Base-by-base conservation (phyloP, 2,797 vertebrate genomes). In the Dendrocincla tyrannina region DNA sequence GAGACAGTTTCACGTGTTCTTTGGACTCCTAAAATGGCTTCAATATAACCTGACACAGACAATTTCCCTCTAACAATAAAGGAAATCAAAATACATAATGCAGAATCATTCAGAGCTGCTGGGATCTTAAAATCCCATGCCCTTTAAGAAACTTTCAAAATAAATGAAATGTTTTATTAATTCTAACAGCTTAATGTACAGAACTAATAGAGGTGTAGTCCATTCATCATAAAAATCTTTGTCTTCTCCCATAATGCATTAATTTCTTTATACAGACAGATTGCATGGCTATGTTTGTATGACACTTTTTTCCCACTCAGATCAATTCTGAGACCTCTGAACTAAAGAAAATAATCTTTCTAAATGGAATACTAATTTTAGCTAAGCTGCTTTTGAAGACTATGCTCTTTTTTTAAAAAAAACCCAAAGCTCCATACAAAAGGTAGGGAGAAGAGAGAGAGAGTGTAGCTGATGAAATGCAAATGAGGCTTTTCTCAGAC, bases 401-500 rank as follows among this genome's bases (percentile, higher is more conserved):
- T 93, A 88, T 63, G 89, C 91, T 96, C 94, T 91, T 96, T 95
- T 56, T 35, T n/a, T n/a, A 98, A 88, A 94, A 92, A 97, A 55
- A 5, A 80, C 84, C 83, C 85, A 95, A 95, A 95, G 97, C 96
- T 95, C 91, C 90, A 76, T 96, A 97, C 93, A 97, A 97, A 96
- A 93, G 93, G 93, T 96, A 85, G 70, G 41, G 90, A 94, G 92
- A 96, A 95, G 93, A 96, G 81, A 81, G 81, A 81, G 92, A 97
- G 97, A 94, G 96, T 82, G 94, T 95, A 94, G 97, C 94, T 98
- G 98, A 98, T 98, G 98, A 98, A 98, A 99, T 99, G 99, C 98
- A 98, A 99, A 99, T 99, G 97, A 98, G 91, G 95, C 94, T 97
- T 95, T 98, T 97, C 98, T 98, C 98, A 98, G 98, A 98, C 98